A percentile compares a stretch with the other conserved stretches of the same genome.
These are phyloP conservation scores for Apodemus agrarius DNA, from an alignment of 2,797 vertebrate species.

Conservation along the genomic window DNA sequence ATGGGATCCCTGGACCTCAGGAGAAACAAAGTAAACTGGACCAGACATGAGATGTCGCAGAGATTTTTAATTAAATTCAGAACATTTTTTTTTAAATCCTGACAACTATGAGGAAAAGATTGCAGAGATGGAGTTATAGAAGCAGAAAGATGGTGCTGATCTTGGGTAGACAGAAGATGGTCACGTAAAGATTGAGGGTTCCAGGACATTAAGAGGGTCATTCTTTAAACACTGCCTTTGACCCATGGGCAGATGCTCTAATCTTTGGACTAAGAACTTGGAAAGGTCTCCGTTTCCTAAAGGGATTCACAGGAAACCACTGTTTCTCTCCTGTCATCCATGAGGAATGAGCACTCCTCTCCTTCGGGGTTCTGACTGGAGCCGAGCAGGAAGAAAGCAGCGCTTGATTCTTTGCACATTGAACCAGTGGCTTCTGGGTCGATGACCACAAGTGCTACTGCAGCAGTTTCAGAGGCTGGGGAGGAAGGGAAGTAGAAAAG, in stretches of 20 bases:
- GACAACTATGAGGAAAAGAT: background rate
- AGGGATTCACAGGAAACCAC: background rate
- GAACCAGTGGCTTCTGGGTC: background rate
- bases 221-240: constrained; percentile 10
- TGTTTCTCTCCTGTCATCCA: constrained; percentile 5
- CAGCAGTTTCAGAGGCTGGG: constrained; percentile 50
- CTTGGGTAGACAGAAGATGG: background rate
- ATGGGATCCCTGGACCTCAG: background rate
- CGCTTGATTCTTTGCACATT: constrained; percentile 25
- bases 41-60: background rate
- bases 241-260: background rate
- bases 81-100: constrained; percentile 26
- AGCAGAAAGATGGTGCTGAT: background rate
- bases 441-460: constrained; percentile 13
- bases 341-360: background rate
- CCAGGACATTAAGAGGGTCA: background rate
- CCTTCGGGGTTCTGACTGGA: background rate
- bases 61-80: background rate
- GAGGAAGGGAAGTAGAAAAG: background rate
- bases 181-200: background rate
- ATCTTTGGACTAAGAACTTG: background rate
- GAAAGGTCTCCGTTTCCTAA: constrained; percentile 1
- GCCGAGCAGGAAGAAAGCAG: background rate
- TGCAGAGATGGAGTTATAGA: background rate
- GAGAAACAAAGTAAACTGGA: background rate